A percentile compares a stretch with the other conserved stretches of the same genome.
Evolutionary conservation across 2,113 vertebrate species (phyloP).

Genomic region (Sphyrna mokarran): DNA sequence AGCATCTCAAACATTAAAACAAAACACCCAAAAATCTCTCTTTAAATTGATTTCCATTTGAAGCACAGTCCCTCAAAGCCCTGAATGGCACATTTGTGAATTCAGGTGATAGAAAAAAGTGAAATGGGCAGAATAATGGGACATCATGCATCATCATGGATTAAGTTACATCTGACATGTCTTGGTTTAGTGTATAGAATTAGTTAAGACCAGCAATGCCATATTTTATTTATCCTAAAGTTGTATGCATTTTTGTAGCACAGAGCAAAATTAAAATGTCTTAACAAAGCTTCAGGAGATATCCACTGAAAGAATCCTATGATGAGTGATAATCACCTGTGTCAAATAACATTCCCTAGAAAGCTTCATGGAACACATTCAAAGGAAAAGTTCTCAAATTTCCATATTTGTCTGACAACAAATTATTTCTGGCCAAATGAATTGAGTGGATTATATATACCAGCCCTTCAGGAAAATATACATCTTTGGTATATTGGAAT

Average conservation of each 20-base stretch:
- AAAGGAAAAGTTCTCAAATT: conserved; percentile 1
- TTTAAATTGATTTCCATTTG: no score
- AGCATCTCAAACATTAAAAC: no score
- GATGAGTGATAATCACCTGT: neutral
- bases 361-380: neutral
- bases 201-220: no score
- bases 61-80: no score
- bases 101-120: no score
- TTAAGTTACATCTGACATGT: no score
- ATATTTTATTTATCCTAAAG: no score
- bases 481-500: neutral
- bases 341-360: neutral
- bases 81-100: no score
- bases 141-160: no score
- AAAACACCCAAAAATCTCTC: no score
- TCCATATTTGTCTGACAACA: neutral
- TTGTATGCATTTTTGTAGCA: neutral
- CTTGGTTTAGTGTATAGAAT: no score
- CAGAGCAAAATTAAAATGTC: neutral
- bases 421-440: neutral
- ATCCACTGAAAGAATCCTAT: neutral
- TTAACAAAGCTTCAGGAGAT: neutral
- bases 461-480: neutral
- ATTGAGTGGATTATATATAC: neutral
- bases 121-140: no score